Evolutionary conservation across 2,888 invertebrate species (phyloP), one percentile per base, ranked within the genome.

Genomic region (Dryadula phaetusa): DNA sequence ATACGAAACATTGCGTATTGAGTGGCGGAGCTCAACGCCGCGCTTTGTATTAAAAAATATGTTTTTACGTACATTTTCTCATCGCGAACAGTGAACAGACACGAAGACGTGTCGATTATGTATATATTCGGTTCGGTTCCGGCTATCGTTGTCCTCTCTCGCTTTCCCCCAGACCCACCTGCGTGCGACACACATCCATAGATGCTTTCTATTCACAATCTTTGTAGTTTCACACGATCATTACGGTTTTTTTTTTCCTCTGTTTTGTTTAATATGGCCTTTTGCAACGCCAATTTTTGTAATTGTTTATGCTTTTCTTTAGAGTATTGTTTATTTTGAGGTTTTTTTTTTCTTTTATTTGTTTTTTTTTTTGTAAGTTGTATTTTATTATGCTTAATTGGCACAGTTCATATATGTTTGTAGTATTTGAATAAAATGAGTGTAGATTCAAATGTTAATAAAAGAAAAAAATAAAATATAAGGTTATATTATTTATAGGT

Each of bases 121-220:
- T 62, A 80, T 80, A 74, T 78, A 79, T 77, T 82, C 72, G 76
- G 81, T 77, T 82, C 72, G 76, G 81, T 83, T 83, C 80, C 79
- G 83, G 80, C 77, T 79, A 72, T 80, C 77, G 75, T 78, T 77
- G 83, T 81, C 79, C 76, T 88, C 81, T 72, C 79, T 75, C 81
- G 75, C 77, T 75, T 78, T 79, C 83, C 82, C 79, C 74, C 76
- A 72, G 76, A 82, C 84, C 81, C 89, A 90, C 90, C 90, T 90
- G 91, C 70, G 78, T 79, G 82, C 87, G 90, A 86, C 92, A 92
- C 87, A 92, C 89, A 91, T 90, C 84, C 52, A 52, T 52, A 28
- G 47, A 80, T 90, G 90, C 92, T 92, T 92, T 92, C 92, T 92
- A 92, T 90, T 92, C 90, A 90, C 80, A 83, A 84, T 85, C 84